Evolutionary conservation across 2,888 invertebrate genomes (phyloP).

Genomic region (Eumerus sabulonum): DNA sequence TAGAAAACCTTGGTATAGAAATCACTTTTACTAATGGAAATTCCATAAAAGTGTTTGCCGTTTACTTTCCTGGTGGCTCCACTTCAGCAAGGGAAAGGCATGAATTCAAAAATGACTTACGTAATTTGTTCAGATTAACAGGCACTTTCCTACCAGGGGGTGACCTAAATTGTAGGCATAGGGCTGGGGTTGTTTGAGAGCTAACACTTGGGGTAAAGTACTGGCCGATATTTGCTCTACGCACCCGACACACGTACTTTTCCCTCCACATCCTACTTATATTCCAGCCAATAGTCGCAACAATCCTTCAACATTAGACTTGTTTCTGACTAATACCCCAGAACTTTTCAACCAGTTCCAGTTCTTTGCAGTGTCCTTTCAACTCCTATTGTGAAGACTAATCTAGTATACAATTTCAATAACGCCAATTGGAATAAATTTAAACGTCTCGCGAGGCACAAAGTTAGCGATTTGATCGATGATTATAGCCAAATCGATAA

Average conservation of each 20-base stretch:
- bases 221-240: background rate
- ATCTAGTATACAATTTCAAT: background rate
- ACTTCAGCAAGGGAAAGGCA: background rate
- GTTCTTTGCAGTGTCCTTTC: background rate
- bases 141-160: background rate
- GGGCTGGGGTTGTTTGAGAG: too few relatives aligned
- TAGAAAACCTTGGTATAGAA: slow-evolving; percentile 10
- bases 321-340: slow-evolving; percentile 3
- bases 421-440: background rate
- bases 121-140: background rate
- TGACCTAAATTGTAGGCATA: slow-evolving; percentile 2
- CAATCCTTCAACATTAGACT: slow-evolving; percentile 11
- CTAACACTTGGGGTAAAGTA: background rate
- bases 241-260: background rate
- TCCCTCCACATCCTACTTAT: slow-evolving; percentile 9
- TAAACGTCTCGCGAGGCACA: background rate
- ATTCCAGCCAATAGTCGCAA: slow-evolving; percentile 2
- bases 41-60: slow-evolving; percentile 2
- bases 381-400: background rate
- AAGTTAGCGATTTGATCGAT: background rate
- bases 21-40: background rate
- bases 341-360: slow-evolving; percentile 5
- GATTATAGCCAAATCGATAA: background rate
- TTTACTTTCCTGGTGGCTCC: background rate
- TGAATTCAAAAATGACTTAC: background rate